phyloP scores from a whole-genome alignment of 2,888 invertebrate species.

The Oscheius myriophilus region DNA sequence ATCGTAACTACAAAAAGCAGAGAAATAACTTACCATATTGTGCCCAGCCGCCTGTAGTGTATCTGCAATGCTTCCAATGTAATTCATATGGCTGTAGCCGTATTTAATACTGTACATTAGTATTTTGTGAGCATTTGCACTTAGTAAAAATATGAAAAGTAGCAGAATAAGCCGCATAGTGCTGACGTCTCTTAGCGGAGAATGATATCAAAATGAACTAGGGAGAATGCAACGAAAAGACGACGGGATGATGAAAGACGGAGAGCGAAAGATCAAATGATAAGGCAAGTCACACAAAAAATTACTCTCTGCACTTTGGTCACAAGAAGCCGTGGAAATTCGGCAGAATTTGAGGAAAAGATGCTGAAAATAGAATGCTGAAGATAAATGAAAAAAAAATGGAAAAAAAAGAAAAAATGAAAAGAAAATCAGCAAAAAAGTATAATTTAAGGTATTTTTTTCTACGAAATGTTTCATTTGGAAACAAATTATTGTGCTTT shows the following conservation, averaged over 20 bases:
- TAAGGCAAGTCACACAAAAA: no score
- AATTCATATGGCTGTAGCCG: constrained; percentile 48
- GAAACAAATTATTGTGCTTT: no score
- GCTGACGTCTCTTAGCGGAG: no score
- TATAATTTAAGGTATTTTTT: no score
- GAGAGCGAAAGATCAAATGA: no score
- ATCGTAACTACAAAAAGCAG: background rate
- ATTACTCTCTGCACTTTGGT: background rate
- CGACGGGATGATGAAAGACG: no score
- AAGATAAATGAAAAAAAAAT: no score
- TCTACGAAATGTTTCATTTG: no score
- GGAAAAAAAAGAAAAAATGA: no score
- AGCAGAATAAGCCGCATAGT: background rate
- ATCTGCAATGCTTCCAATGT: constrained; percentile 43
- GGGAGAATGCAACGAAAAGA: no score
- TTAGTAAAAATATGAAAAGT: background rate
- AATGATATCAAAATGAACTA: no score
- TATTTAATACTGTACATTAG: constrained; percentile 40
- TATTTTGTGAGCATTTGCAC: constrained; percentile 27
- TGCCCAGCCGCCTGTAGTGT: constrained; percentile 37
- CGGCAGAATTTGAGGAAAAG: background rate
- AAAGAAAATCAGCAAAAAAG: no score
- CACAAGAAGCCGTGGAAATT: background rate
- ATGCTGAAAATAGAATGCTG: constrained; percentile 4
- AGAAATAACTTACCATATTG: constrained; percentile 34